Conservation (phyloP, 2,888 invertebrate species). For the Sisyra nigra region DNA sequence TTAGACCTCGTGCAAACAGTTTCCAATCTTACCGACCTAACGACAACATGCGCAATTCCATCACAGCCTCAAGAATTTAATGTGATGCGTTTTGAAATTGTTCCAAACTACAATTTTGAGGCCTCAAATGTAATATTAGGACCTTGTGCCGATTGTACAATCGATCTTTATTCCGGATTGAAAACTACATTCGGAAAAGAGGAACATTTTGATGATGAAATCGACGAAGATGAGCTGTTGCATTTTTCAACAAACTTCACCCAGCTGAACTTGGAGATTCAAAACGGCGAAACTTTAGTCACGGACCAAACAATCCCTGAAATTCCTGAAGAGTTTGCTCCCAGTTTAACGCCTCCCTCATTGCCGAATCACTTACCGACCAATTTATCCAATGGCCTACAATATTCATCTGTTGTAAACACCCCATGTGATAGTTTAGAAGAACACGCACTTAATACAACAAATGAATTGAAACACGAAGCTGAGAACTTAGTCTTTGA, state of each 20-base stretch:
- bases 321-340: background rate
- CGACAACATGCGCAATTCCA: background rate
- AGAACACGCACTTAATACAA: slow-evolving; percentile 1
- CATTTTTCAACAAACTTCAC: slow-evolving; percentile 38
- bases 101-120: slow-evolving; percentile 5
- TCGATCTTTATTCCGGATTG: slow-evolving; percentile 32
- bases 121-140: slow-evolving; percentile 31
- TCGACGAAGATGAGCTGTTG: slow-evolving; percentile 32
- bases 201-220: slow-evolving; percentile 25
- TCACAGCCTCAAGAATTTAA: slow-evolving; percentile 2
- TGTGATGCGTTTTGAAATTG: slow-evolving; percentile 5
- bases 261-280: slow-evolving; percentile 17
- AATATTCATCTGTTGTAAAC: background rate
- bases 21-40: background rate
- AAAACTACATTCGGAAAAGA: slow-evolving; percentile 27
- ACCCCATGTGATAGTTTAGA: slow-evolving; percentile 7
- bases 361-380: background rate
- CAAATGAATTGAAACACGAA: background rate
- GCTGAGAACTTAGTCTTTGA: slow-evolving; percentile 5
- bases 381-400: background rate
- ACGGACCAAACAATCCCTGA: slow-evolving; percentile 2
- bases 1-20: slow-evolving; percentile 1
- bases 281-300: background rate
- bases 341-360: background rate
- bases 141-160: slow-evolving; percentile 36